Conservation (phyloP, 2,797 vertebrate genomes). For the Serranus cabrilla region DNA sequence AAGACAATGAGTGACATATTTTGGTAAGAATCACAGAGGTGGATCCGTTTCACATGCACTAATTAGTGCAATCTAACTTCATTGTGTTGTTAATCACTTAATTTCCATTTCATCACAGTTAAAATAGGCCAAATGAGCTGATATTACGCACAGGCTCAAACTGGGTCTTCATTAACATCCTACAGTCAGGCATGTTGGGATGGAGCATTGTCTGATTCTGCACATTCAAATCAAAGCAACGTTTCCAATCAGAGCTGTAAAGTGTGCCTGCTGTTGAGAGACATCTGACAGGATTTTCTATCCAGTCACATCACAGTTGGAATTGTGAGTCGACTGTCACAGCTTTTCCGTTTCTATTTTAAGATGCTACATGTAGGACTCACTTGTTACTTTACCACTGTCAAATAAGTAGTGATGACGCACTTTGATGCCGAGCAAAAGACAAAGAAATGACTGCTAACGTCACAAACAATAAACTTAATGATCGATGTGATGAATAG, state of each 20-base stretch:
- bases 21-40: constrained; percentile 11
- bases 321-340: constrained; percentile 22
- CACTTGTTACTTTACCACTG: constrained; percentile 37
- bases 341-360: constrained; percentile 64
- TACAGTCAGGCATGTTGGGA: constrained; percentile 43
- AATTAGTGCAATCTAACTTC: constrained; percentile 17
- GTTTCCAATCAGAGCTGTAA: constrained; percentile 68
- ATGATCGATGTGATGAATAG: constrained; percentile 4
- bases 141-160: constrained; percentile 34
- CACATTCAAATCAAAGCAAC: constrained; percentile 16
- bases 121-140: constrained; percentile 43
- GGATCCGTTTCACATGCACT: constrained; percentile 19
- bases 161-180: constrained; percentile 63
- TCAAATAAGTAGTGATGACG: constrained; percentile 50
- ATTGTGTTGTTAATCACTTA: constrained; percentile 31
- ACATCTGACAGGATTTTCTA: constrained; percentile 56
- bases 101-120: constrained; percentile 21
- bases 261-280: constrained; percentile 61
- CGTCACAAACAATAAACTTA: constrained; percentile 50
- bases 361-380: constrained; percentile 49
- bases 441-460: constrained; percentile 26
- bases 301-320: constrained; percentile 43
- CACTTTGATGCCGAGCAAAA: constrained; percentile 36
- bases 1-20: constrained; percentile 33
- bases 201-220: constrained; percentile 3